Percentiles rank a stretch among this genome's conserved stretches.
Evolutionary conservation across 2,888 invertebrate species (phyloP).

Genomic region (Formica aserva): DNA sequence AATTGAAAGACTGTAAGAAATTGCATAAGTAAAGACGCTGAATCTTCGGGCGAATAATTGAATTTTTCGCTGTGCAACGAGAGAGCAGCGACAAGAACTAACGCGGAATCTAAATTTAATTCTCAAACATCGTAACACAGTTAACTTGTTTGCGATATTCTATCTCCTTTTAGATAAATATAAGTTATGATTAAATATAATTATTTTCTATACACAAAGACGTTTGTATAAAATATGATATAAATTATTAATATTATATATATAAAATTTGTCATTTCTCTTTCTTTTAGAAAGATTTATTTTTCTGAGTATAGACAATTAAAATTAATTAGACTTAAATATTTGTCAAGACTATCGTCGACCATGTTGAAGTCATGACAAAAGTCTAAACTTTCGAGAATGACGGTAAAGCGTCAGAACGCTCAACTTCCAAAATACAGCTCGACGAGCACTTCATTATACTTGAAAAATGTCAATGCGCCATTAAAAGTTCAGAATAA

Average conservation of each 20-base stretch:
- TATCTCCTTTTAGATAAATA: neutral
- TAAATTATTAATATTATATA: neutral
- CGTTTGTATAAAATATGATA: neutral
- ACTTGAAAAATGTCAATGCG: slow-evolving; percentile 51
- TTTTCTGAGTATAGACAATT: neutral
- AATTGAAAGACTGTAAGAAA: slow-evolving; percentile 9
- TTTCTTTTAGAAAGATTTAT: neutral
- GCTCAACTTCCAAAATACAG: slow-evolving; percentile 37
- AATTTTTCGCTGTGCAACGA: slow-evolving; percentile 26
- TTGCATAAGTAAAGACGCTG: neutral
- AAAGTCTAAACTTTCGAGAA: slow-evolving; percentile 1
- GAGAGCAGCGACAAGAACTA: neutral
- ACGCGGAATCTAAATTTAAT: slow-evolving; percentile 15
- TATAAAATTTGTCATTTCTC: neutral
- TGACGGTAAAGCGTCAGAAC: slow-evolving; percentile 3
- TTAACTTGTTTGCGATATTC: neutral
- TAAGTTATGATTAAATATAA: slow-evolving; percentile 14
- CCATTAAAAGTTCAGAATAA: slow-evolving; percentile 44
- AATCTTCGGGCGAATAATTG: slow-evolving; percentile 20
- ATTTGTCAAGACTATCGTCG: neutral
- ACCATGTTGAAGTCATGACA: neutral
- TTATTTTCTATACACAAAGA: neutral
- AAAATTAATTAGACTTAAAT: slow-evolving; percentile 17
- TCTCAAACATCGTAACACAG: neutral
- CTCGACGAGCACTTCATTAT: slow-evolving; percentile 24